Conservation (phyloP, 2,888 invertebrate species). For the Auanema freiburgensis region DNA sequence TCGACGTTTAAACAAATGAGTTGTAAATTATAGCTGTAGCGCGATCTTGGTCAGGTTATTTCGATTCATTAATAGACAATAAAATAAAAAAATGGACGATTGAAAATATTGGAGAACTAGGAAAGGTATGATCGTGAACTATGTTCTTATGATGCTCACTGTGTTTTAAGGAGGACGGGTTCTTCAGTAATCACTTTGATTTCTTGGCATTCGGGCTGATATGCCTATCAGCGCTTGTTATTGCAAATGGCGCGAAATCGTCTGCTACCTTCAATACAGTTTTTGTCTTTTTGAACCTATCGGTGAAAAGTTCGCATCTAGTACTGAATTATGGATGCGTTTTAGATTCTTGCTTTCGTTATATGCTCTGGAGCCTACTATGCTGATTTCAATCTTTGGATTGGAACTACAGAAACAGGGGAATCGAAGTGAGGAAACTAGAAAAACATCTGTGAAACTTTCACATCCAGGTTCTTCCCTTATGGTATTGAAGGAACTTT, state of each 20-base stretch:
- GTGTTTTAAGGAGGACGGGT: conserved; percentile 24
- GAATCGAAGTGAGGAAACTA: neutral
- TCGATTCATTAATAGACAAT: conserved; percentile 61
- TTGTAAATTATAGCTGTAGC: conserved; percentile 63
- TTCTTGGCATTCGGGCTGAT: conserved; percentile 62
- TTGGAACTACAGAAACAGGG: conserved; percentile 6
- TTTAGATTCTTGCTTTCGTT: conserved; percentile 9
- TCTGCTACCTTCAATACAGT: conserved; percentile 64
- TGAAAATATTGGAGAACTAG: conserved; percentile 35
- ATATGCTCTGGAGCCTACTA: neutral
- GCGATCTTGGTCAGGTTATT: conserved; percentile 66
- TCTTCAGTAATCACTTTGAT: conserved; percentile 64
- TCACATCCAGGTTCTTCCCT: conserved; percentile 52
- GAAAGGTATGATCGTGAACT: conserved; percentile 14
- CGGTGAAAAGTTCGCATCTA: conserved; percentile 12
- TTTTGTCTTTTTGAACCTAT: conserved; percentile 59
- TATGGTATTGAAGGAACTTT: conserved; percentile 65
- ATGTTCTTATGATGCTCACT: neutral
- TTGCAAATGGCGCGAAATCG: conserved; percentile 64
- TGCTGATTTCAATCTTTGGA: conserved; percentile 17
- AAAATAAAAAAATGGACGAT: conserved; percentile 22
- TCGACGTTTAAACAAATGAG: neutral
- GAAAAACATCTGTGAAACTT: neutral
- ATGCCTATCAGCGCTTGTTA: conserved; percentile 60
- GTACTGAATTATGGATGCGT: too few relatives aligned